phyloP scores from a whole-genome alignment of 2,113 vertebrate genomes.

The Caretta caretta region DNA sequence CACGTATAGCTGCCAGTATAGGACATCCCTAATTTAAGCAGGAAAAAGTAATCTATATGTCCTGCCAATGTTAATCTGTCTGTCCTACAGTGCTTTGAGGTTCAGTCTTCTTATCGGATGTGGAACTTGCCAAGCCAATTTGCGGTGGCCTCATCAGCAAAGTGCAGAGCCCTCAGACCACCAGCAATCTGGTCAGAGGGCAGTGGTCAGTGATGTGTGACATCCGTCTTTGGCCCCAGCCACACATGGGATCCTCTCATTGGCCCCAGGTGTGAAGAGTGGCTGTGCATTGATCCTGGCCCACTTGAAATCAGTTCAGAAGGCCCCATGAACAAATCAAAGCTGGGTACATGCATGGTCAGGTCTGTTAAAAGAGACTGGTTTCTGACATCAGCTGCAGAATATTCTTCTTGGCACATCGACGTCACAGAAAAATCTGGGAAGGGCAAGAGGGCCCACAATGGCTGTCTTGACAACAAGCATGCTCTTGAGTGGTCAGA shows the following conservation, averaged over 20 bases:
- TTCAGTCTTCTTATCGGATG: background rate
- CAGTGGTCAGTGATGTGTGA: background rate
- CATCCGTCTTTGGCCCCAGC: background rate
- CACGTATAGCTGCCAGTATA: background rate
- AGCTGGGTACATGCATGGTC: background rate
- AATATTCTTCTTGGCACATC: background rate
- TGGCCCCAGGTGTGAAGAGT: background rate
- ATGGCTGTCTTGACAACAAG: background rate
- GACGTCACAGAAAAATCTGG: background rate
- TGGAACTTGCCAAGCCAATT: background rate
- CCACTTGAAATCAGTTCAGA: background rate
- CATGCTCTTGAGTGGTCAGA: background rate
- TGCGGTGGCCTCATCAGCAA: background rate
- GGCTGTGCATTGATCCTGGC: background rate
- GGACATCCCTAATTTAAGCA: background rate
- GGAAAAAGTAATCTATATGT: background rate
- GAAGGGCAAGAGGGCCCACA: too few relatives aligned
- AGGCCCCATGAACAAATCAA: background rate
- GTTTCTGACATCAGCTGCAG: background rate
- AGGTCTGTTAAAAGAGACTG: background rate
- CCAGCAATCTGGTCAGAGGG: background rate
- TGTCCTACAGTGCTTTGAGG: conserved; percentile 12
- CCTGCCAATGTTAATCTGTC: background rate
- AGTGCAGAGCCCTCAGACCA: background rate
- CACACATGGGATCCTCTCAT: background rate